phyloP scores from a whole-genome alignment of 2,113 vertebrate species.

The Trogon melanurus region DNA sequence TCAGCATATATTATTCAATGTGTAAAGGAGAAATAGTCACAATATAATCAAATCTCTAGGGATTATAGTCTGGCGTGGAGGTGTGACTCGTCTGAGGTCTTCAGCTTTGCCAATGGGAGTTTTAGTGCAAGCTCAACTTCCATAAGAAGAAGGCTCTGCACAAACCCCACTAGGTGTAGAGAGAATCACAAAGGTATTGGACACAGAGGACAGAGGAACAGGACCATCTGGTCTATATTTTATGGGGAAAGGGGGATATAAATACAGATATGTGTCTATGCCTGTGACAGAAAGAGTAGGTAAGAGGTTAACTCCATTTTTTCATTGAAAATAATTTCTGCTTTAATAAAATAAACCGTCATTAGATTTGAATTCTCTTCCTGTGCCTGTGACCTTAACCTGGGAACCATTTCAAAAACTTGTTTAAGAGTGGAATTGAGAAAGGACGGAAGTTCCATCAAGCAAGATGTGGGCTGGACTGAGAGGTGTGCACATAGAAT shows the following conservation, averaged over 20 bases:
- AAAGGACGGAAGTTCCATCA: background rate
- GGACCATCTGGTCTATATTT: background rate
- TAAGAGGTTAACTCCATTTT: background rate
- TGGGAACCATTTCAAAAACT: background rate
- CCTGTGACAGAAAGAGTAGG: background rate
- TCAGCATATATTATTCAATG: background rate
- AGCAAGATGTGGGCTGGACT: background rate
- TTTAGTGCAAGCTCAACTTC: background rate
- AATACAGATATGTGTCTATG: background rate
- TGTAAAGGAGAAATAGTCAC: background rate
- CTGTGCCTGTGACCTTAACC: background rate
- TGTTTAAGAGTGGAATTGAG: background rate
- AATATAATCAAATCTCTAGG: background rate
- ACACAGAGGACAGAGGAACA: background rate
- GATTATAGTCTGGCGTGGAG: background rate
- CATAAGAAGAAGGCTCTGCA: background rate
- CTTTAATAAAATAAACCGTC: background rate
- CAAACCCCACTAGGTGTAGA: background rate
- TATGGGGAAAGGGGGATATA: background rate
- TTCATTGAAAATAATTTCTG: background rate
- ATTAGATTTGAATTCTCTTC: background rate
- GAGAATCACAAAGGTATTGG: background rate
- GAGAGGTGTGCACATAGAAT: background rate
- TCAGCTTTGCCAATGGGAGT: background rate
- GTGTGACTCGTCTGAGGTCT: background rate